Evolutionary conservation across 2,113 vertebrate species (phyloP).

Genomic region (Cyprinodon brontotheroides): DNA sequence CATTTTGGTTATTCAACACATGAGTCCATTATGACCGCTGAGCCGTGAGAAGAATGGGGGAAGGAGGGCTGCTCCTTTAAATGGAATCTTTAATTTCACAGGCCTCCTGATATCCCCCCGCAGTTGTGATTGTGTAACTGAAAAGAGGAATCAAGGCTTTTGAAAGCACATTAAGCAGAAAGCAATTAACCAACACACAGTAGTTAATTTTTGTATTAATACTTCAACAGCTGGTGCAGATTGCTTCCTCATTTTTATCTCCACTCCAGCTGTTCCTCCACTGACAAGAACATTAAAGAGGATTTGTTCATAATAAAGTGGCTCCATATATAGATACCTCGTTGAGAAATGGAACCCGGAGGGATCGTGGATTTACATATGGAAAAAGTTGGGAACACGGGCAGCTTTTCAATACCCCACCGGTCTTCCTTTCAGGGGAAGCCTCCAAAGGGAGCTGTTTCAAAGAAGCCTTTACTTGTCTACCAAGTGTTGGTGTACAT

Average conservation of each 20-base stretch:
- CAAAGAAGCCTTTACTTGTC: conserved; percentile 66
- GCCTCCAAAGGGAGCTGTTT: conserved; percentile 62
- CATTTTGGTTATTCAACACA: conserved; percentile 80
- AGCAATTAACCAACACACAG: conserved; percentile 83
- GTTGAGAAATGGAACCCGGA: conserved; percentile 61
- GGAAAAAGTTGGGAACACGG: conserved; percentile 64
- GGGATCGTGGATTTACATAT: conserved; percentile 77
- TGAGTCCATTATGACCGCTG: conserved; percentile 77
- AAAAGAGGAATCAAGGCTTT: conserved; percentile 79
- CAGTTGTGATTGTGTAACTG: conserved; percentile 74
- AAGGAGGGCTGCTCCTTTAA: conserved; percentile 66
- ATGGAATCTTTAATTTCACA: conserved; percentile 80
- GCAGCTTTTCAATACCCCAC: conserved; percentile 68
- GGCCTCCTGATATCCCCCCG: conserved; percentile 73
- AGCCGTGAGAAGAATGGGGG: conserved; percentile 75
- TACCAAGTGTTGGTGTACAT: conserved; percentile 66
- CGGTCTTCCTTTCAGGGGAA: conserved; percentile 61
- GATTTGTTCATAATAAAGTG: conserved; percentile 80
- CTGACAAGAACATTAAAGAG: conserved; percentile 80
- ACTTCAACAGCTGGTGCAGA: conserved; percentile 80
- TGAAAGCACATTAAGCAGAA: conserved; percentile 83
- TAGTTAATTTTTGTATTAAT: conserved; percentile 84
- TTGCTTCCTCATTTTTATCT: conserved; percentile 80
- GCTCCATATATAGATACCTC: conserved; percentile 77
- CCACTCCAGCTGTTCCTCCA: conserved; percentile 77